Evolutionary conservation across 2,797 vertebrate species (phyloP).

Genomic region (Hydrolagus colliei): DNA sequence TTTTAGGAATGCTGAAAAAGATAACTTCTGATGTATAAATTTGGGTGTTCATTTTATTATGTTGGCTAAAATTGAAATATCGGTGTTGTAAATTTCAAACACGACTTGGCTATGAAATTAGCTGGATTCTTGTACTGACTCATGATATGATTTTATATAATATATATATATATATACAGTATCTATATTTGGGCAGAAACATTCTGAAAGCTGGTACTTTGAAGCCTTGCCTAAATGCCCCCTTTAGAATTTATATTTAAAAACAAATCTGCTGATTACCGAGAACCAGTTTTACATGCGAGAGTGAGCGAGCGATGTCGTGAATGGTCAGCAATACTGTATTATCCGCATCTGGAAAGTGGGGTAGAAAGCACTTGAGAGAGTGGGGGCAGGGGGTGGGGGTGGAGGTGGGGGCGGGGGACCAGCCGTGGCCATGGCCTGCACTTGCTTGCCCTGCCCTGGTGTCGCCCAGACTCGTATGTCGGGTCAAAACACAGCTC

Average conservation of each 20-base stretch:
- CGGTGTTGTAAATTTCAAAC: not conserved
- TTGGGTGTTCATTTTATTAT: not conserved
- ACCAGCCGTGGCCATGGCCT: too few species aligned
- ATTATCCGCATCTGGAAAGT: not conserved
- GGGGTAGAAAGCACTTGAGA: not conserved
- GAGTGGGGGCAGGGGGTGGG: too few species aligned
- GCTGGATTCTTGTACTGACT: not conserved
- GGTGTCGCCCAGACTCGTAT: too few species aligned
- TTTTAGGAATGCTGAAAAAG: too few species aligned
- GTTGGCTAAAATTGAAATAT: not conserved
- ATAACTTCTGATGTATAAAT: too few species aligned
- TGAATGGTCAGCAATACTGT: conserved; percentile 16
- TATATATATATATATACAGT: not conserved
- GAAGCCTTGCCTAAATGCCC: not conserved
- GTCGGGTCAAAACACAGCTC: too few species aligned
- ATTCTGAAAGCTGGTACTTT: conserved; percentile 9
- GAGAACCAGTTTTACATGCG: not conserved
- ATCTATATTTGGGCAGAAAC: not conserved
- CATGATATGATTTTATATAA: not conserved
- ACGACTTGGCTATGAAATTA: not conserved
- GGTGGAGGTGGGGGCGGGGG: too few species aligned
- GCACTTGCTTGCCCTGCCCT: too few species aligned
- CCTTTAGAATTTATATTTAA: not conserved
- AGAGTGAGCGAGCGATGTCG: not conserved
- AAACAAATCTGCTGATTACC: not conserved